Base-by-base conservation (phyloP, 2,888 invertebrate species). In the Nomada hirtipes region DNA sequence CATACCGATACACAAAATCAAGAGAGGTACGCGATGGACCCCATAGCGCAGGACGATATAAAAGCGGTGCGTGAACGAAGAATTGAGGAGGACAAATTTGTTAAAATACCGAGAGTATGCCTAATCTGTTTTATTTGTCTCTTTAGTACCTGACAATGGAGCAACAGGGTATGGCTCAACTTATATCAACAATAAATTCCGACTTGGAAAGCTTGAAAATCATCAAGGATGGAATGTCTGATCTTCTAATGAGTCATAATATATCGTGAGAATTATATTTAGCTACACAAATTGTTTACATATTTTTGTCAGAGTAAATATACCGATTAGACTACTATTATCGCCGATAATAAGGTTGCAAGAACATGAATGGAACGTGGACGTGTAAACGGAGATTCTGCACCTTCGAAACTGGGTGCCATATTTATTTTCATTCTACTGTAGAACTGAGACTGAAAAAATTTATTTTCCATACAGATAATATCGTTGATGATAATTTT, bases 161-260 rank as follows among this genome's bases (percentile, higher is more conserved):
- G 91, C 98, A 99, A 92, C 96, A 97, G 82, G 98, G 98, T 0
- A 97, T 99, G 95, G 96, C 97, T 44, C 97, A 98, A 90, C 94
- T 99, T 26, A 96, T 98, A 83, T 96, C 97, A 76, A 97, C 98
- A 0, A 96, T 98, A 44, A 97, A 97, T 86, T 95, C 96, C 69
- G 98, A 98, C 93, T 93, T 97, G 82, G 96, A 96, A 71, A 96
- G 97, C 42, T 94, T 98, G 77, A 96, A 97, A 92, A 96, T 96
- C 50, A 97, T 98, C 83, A 95, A 96, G n/a, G 97, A 97, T 77
- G 97, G 97, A 47, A 96, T 97, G 96, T 95, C 96, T 1, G 95
- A 96, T 76, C 90, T 93, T n/a, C 71, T 93, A 23, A 86, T 88
- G 52, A 91, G 88, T 36, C 91, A 91, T 65, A 91, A 88, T 76